Base-by-base conservation (phyloP, 2,797 vertebrate species). In the Natrix natrix region DNA sequence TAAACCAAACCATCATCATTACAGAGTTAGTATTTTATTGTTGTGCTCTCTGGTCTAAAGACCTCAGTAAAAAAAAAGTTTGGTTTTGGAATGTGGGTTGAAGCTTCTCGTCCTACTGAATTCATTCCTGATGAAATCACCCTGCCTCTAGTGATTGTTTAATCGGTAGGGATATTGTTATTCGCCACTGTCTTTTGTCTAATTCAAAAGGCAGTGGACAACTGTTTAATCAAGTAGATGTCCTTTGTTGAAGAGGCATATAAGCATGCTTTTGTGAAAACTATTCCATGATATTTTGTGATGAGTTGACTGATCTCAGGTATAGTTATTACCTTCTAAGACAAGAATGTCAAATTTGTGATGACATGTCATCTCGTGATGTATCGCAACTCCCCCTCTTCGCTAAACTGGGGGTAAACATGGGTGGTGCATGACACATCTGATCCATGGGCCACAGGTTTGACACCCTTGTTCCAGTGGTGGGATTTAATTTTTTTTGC, bases 401-500 rank as follows among this genome's bases (percentile, higher is more conserved):
- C 5, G 57, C 57, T 59, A 59, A 59, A 59, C 57, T 5, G 5
- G 57, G 5, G 57, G 57, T 59, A 5, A 17, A 16, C 17, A 20
- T 59, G 17, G 57, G 17, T 17, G 20, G 17, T 1, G 17, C 57
- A 6, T 59, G 57, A 59, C 1, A 1, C 5, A 59, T 59, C 57
- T 5, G 1, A 4, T 17, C 57, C 0, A 0, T 1, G 0, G 17
- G 5, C 57, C 5, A 6, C 57, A 0, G 17, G 17, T 59, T 59
- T 59, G 57, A 59, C 57, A 59, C 57, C 17, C 57, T 5, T 59
- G 57, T 52, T 52, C 6, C 48, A 52, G 48, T 52, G 48, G 48
- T 7, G 48, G 6, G 48, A 52, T 52, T 52, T 4, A 52, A 48
- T 5, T 5, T 52, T 52, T 52, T 52, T 52, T 52, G 6, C 48